phyloP scores from a whole-genome alignment of 2,888 invertebrate genomes.

The Rhagophthalmus giganteus region DNA sequence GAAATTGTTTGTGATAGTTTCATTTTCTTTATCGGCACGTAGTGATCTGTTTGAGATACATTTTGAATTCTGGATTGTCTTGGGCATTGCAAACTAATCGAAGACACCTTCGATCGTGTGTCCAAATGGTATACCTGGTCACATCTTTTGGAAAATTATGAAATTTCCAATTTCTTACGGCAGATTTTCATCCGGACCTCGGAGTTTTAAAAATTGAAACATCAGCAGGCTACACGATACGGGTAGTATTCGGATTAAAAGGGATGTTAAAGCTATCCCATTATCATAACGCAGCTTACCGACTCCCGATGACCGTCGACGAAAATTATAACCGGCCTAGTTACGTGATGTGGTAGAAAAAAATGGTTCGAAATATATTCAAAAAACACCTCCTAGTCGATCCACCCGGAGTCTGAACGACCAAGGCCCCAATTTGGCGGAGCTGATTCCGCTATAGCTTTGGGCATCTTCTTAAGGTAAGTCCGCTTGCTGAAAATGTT shows the following conservation, averaged over 20 bases:
- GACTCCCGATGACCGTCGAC: constrained; percentile 3
- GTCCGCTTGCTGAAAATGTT: constrained; percentile 10
- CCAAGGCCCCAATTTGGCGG: constrained; percentile 20
- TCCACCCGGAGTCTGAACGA: constrained; percentile 22
- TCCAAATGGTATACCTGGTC: background rate
- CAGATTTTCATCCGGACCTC: background rate
- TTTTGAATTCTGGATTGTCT: background rate
- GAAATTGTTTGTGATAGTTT: too few relatives aligned
- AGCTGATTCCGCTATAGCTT: constrained; percentile 11
- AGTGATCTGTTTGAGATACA: background rate
- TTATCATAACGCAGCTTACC: constrained; percentile 37
- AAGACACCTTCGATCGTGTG: background rate
- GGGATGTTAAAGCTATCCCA: constrained; percentile 13
- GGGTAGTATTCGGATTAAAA: constrained; percentile 15
- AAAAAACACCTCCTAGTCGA: constrained; percentile 20
- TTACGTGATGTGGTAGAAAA: constrained; percentile 18
- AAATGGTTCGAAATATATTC: constrained; percentile 22
- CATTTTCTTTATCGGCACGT: too few relatives aligned
- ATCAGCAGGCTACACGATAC: background rate
- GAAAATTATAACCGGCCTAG: constrained; percentile 36
- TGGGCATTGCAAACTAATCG: background rate
- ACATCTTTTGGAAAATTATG: background rate
- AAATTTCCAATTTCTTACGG: background rate
- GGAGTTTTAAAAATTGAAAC: background rate
- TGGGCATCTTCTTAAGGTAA: constrained; percentile 6